A percentile compares a stretch with the other conserved stretches of the same genome.
Conservation (phyloP, 2,113 vertebrate species). For the Mus spicilegus region DNA sequence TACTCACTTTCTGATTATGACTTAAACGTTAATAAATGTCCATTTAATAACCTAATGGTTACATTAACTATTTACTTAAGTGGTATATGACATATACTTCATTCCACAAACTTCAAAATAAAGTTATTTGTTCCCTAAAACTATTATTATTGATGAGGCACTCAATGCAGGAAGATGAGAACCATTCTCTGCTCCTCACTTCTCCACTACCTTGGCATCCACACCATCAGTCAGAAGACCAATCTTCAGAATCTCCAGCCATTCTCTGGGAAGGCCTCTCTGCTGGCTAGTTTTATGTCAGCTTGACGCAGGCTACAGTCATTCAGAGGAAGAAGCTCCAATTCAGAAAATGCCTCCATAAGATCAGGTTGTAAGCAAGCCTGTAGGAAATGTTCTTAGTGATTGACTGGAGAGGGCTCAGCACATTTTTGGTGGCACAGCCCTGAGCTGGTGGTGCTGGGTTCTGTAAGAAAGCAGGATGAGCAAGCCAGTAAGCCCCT, state of each 20-base stretch:
- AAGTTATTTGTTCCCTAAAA: neutral
- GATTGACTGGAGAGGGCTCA: neutral
- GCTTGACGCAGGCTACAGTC: neutral
- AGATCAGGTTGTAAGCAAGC: neutral
- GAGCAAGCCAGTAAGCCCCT: neutral
- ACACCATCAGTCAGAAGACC: accelerated
- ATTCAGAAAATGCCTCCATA: neutral
- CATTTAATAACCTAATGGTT: neutral
- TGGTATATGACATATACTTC: neutral
- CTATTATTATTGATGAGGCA: neutral
- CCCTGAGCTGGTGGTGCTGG: neutral
- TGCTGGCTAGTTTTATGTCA: neutral
- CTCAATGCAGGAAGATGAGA: neutral
- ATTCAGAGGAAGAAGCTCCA: neutral
- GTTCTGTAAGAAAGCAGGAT: neutral
- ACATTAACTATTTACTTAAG: neutral
- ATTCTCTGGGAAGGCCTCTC: neutral
- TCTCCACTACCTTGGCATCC: neutral
- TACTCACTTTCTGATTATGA: neutral
- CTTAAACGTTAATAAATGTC: neutral
- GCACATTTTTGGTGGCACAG: neutral
- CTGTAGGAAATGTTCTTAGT: neutral
- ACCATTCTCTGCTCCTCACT: accelerated
- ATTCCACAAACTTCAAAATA: neutral
- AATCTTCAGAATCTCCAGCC: neutral